These are phyloP conservation scores for Bursaphelenchus okinawaensis DNA, from an alignment of 2,888 invertebrate genomes.

Conservation along the genomic window DNA sequence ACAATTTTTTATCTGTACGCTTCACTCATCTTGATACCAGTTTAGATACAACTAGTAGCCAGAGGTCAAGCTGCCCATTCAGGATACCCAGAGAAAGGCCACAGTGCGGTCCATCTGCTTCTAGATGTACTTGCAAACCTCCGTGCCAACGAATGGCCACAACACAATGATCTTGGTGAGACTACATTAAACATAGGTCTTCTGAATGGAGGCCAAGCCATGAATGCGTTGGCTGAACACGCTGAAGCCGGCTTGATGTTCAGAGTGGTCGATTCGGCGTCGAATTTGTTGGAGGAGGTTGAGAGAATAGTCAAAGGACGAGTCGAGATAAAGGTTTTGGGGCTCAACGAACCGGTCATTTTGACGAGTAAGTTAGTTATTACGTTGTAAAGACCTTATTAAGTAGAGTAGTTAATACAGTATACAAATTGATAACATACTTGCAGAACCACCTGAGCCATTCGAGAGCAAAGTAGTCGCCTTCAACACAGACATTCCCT, in stretches of 20 bases:
- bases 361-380: constrained; percentile 20
- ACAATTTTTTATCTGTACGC: background rate
- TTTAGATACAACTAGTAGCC: constrained; percentile 18
- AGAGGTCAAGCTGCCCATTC: constrained; percentile 29
- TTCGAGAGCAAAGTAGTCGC: constrained; percentile 28
- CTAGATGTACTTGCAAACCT: constrained; percentile 44
- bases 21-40: background rate
- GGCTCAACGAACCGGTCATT: constrained; percentile 27
- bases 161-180: constrained; percentile 32
- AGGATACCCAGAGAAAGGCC: constrained; percentile 45
- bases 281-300: constrained; percentile 11
- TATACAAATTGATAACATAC: background rate
- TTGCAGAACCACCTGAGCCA: constrained; percentile 26
- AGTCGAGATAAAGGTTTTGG: constrained; percentile 19
- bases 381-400: constrained; percentile 1
- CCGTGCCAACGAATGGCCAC: constrained; percentile 40
- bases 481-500: constrained; percentile 53
- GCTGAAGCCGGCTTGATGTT: constrained; percentile 38
- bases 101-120: constrained; percentile 46
- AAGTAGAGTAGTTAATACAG: background rate
- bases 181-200: constrained; percentile 52
- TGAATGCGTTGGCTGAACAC: constrained; percentile 47
- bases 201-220: constrained; percentile 49
- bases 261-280: constrained; percentile 18
- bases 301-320: constrained; percentile 15